These are phyloP conservation scores for Copidosoma floridanum DNA, from an alignment of 1,140 invertebrate species.

Conservation along the genomic window DNA sequence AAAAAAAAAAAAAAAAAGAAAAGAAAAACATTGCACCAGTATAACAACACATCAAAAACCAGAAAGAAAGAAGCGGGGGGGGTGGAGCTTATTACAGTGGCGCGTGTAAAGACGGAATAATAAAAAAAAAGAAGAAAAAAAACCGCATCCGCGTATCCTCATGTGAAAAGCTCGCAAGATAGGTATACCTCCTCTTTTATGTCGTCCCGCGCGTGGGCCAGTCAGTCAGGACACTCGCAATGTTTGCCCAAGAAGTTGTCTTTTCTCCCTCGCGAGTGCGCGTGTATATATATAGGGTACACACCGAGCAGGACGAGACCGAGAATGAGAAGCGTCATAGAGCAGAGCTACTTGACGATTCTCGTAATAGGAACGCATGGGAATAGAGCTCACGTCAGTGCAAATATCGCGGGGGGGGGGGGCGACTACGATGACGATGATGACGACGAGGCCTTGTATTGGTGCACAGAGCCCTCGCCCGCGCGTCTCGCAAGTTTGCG, in stretches of 20 bases:
- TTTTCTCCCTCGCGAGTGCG: not conserved
- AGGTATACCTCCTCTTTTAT: not conserved
- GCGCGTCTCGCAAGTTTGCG: not conserved
- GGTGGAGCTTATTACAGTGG: too few species aligned
- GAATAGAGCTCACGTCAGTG: constrained; percentile 12
- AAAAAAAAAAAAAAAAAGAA: too few species aligned
- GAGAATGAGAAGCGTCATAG: not conserved
- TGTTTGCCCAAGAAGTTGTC: too few species aligned
- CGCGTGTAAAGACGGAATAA: constrained; percentile 6
- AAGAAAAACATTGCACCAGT: too few species aligned
- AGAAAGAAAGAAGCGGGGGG: too few species aligned
- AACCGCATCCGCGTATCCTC: not conserved
- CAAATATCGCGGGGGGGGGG: not conserved
- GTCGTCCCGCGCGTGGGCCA: too few species aligned
- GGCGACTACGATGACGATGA: too few species aligned
- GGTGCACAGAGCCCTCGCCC: not conserved
- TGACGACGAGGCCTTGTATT: too few species aligned
- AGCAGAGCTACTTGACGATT: constrained; percentile 19
- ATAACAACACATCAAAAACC: too few species aligned
- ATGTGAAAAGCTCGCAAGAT: not conserved
- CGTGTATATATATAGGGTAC: not conserved
- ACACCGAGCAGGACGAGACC: not conserved
- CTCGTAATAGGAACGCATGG: constrained; percentile 23
- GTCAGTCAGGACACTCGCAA: too few species aligned
- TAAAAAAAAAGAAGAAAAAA: not conserved